Evolutionary conservation across 2,888 invertebrate genomes (phyloP), one percentile per base, ranked within the genome.

Genomic region (Drosophila pseudotalamancana): DNA sequence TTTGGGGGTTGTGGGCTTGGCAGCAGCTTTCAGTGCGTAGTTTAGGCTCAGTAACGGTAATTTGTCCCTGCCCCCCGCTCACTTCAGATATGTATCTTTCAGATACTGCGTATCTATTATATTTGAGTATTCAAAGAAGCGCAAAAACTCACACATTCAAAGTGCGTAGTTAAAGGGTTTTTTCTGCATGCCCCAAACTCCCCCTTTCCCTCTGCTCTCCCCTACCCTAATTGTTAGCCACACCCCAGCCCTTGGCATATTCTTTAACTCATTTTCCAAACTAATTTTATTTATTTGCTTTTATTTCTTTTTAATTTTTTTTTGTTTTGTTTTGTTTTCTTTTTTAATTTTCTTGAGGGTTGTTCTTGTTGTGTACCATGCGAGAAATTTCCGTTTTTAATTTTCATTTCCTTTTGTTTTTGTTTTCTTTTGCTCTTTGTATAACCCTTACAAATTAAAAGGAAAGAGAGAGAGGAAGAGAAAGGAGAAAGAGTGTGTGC

Each of bases 151-250:
- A 65, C 51, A 65, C 69, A 74, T 69, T 46, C 60, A 46, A 60
- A n/a, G n/a, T 73, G 60, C 72, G 72, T 72, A 72, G 74, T 72
- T 72, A 72, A 72, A n/a, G n/a, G n/a, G n/a, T n/a, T n/a, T n/a
- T n/a, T n/a, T n/a, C n/a, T n/a, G n/a, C 72, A 68, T 72, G 64
- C 11, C 11, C 3, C 1, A 12, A 1, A 3, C 8, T 1, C 2
- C 14, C 1, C 11, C n/a, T n/a, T n/a, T 0, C 8, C 4, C n/a
- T 4, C 5, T n/a, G 19, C 4, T 0, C 3, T 9, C 12, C 29
- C 4, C 5, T 6, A 1, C 0, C 12, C 37, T 6, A 19, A 3
- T 11, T 23, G 25, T 18, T 43, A n/a, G 14, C 6, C n/a, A n/a
- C n/a, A n/a, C 25, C 25, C 2, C 14, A 34, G 12, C 35, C 46